phyloP scores from a whole-genome alignment of 1,140 invertebrate species.

The Latrodectus geometricus region DNA sequence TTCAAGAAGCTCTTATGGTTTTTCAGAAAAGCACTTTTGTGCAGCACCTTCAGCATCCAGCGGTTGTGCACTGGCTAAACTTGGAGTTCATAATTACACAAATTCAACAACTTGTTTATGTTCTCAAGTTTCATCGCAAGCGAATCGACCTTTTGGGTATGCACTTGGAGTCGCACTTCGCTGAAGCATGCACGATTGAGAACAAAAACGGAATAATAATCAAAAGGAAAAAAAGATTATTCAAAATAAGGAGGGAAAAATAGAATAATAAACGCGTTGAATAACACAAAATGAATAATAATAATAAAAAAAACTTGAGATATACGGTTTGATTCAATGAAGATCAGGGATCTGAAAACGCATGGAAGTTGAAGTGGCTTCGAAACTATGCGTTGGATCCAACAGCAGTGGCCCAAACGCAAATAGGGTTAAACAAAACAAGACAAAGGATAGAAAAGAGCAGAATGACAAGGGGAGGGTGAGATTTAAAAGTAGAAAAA shows the following conservation, averaged over 20 bases:
- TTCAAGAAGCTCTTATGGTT: not conserved
- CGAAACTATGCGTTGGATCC: slow-evolving; percentile 12
- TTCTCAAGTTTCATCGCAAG: slow-evolving; percentile 15
- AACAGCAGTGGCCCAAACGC: slow-evolving; percentile 27
- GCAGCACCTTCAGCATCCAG: not conserved
- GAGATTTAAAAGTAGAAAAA: slow-evolving; percentile 59
- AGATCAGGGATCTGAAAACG: slow-evolving; percentile 9
- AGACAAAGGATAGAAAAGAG: slow-evolving; percentile 53
- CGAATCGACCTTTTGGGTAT: slow-evolving; percentile 30
- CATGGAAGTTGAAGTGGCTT: slow-evolving; percentile 38
- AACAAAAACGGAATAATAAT: slow-evolving; percentile 18
- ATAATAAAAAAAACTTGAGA: slow-evolving; percentile 51
- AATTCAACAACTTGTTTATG: slow-evolving; percentile 57
- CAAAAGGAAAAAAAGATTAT: not conserved
- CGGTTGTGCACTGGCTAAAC: not conserved
- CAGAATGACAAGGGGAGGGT: slow-evolving; percentile 57
- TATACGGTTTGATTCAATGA: slow-evolving; percentile 42
- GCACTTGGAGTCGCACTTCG: slow-evolving; percentile 28
- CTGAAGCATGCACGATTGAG: not conserved
- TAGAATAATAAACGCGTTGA: slow-evolving; percentile 51
- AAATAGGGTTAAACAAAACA: slow-evolving; percentile 62
- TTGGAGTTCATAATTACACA: slow-evolving; percentile 38
- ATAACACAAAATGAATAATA: slow-evolving; percentile 21
- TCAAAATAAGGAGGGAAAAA: slow-evolving; percentile 11
- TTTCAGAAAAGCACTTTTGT: not conserved